Conservation (phyloP, 92 coral and sea anemone genomes). For the Scolanthus callimorphus region DNA sequence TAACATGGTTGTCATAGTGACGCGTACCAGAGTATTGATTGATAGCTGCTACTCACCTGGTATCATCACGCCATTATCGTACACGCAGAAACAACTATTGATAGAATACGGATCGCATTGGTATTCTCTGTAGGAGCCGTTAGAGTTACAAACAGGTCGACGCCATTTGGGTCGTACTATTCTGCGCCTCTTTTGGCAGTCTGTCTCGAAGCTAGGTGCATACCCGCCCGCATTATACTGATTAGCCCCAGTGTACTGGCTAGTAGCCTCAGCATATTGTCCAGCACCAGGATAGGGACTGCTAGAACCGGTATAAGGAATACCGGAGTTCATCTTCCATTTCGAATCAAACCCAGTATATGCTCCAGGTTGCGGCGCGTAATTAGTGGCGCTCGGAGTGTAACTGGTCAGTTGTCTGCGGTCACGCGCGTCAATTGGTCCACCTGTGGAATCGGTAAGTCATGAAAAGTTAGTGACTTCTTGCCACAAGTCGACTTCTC, state of each 20-base stretch:
- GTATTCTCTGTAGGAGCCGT: constrained; percentile 65
- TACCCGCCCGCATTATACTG: background rate
- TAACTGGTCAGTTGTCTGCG: background rate
- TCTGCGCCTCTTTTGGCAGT: constrained; percentile 51
- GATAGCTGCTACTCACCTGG: constrained; percentile 63
- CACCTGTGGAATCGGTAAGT: no score
- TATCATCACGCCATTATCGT: constrained; percentile 75
- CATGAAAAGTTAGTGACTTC: no score
- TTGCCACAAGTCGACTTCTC: no score
- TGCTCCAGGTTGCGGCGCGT: background rate
- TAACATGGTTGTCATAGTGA: no score
- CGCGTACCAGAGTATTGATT: no score
- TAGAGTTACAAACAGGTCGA: constrained; percentile 62
- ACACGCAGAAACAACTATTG: constrained; percentile 71
- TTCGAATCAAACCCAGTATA: no score
- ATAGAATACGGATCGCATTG: constrained; percentile 73
- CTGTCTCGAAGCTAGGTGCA: constrained; percentile 27
- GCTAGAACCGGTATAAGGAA: no score
- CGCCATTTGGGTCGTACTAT: constrained; percentile 48
- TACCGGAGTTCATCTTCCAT: no score
- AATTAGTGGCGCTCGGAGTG: constrained; percentile 1
- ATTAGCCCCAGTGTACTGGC: background rate
- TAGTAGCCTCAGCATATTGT: no score
- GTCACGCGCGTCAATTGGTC: background rate
- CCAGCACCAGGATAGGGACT: no score